phyloP scores from a whole-genome alignment of 1,140 invertebrate genomes.

The Drosophila melanogaster region Release_6_plus_ISO1_MT NT_033779.5:20806001-20806500 shows the following conservation, averaged over 20 bases:
- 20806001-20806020: not conserved
- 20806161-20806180: not conserved
- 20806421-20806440: conserved; percentile 26
- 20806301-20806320: conserved; percentile 45
- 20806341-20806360: conserved; percentile 24
- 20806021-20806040: not conserved
- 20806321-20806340: conserved; percentile 43
- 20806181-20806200: not conserved
- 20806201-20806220: conserved; percentile 27
- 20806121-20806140: no score
- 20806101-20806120: no score
- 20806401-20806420: conserved; percentile 27
- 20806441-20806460: conserved; percentile 18
- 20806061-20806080: no score
- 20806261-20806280: conserved; percentile 22
- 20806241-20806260: conserved; percentile 51
- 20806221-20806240: conserved; percentile 33
- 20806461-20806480: conserved; percentile 43
- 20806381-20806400: conserved; percentile 41
- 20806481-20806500: conserved; percentile 13
- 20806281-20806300: conserved; percentile 28
- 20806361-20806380: conserved; percentile 27
- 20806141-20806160: not conserved
- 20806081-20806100: no score
- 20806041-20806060: not conserved